Evolutionary conservation across 2,797 vertebrate genomes (phyloP), one percentile per base, ranked within the genome.

Genomic region (Falco naumanni): DNA sequence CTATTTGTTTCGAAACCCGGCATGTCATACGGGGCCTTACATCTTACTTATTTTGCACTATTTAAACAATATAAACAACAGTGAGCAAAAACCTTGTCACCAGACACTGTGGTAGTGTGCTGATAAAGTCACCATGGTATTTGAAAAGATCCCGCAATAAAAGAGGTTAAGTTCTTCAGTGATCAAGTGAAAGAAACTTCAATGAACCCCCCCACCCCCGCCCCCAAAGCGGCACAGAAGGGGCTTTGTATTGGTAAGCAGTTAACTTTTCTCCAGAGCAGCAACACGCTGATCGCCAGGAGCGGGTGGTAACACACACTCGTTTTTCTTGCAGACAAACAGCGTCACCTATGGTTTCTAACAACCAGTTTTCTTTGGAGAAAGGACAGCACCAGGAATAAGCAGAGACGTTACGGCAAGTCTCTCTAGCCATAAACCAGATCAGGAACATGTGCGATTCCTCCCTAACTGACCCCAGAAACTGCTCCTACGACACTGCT

Each of bases 1-100:
- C 0, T 1, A 3, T 10, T 9, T 5, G 16, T 3, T 21, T 9
- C 3, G 39, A 29, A 15, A 17, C 26, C 31, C 0, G 1, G 7
- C 17, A 1, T 0, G 12, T 5, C 14, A 2, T 0, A 4, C 0
- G 11, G 50, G 41, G 26, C 54, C 48, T 16, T 0, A 5, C 0
- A 0, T 6, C 54, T 33, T 13, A 4, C 2, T 45, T 33, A 4
- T 6, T 60, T 34, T 10, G 19, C 28, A 3, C 18, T 13, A 6
- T 31, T 79, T 51, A 7, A 66, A 24, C 19, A 5, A 26, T 3
- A 11, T 2, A 6, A 3, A 1, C 50, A 20, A 9, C 41, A n/a
- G 41, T 1, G 0, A 61, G 41, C 54, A 4, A 26, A 53, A 53
- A 7, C n/a, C 47, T 25, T 33, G 19, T 9, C 18, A 7, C 19